Conservation (phyloP, 2,888 invertebrate genomes). For the Laspeyria flexula region DNA sequence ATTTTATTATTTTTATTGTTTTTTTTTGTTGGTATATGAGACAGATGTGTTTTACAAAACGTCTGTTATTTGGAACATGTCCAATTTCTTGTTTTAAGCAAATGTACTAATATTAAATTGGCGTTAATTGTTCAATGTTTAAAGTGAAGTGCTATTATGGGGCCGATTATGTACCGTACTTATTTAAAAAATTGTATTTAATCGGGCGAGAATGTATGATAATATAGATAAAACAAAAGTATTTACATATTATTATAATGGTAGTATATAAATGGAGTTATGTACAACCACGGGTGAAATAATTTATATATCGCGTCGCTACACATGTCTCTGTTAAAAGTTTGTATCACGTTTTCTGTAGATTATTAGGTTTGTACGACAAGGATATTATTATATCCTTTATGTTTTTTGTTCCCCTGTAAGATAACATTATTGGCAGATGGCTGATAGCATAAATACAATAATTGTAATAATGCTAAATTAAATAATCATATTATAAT, state of each 20-base stretch:
- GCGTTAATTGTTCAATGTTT: slow-evolving; percentile 34
- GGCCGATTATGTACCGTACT: slow-evolving; percentile 21
- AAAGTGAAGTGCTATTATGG: slow-evolving; percentile 19
- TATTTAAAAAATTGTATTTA: slow-evolving; percentile 23
- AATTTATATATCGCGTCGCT: slow-evolving; percentile 28
- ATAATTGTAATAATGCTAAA: slow-evolving; percentile 38
- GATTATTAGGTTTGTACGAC: slow-evolving; percentile 27
- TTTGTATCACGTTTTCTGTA: slow-evolving; percentile 34
- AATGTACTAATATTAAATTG: slow-evolving; percentile 42
- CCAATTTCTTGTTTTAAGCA: slow-evolving; percentile 35
- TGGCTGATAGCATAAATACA: slow-evolving; percentile 33
- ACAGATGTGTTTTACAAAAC: slow-evolving; percentile 30
- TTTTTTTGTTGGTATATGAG: slow-evolving; percentile 28
- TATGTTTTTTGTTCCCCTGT: slow-evolving; percentile 28
- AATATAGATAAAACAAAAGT: slow-evolving; percentile 21
- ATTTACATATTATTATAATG: slow-evolving; percentile 21
- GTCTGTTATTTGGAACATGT: slow-evolving; percentile 30
- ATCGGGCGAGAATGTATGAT: slow-evolving; percentile 29
- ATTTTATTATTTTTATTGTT: slow-evolving; percentile 48
- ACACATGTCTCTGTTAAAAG: slow-evolving; percentile 27
- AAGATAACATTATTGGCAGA: slow-evolving; percentile 37
- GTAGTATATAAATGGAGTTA: slow-evolving; percentile 33
- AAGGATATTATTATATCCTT: slow-evolving; percentile 17
- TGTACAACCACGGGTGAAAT: slow-evolving; percentile 29
- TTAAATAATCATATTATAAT: slow-evolving; percentile 24